A percentile compares a stretch with the other conserved stretches of the same genome.
phyloP scores from a whole-genome alignment of 2,113 vertebrate genomes.

The Sclerurus mexicanus region DNA sequence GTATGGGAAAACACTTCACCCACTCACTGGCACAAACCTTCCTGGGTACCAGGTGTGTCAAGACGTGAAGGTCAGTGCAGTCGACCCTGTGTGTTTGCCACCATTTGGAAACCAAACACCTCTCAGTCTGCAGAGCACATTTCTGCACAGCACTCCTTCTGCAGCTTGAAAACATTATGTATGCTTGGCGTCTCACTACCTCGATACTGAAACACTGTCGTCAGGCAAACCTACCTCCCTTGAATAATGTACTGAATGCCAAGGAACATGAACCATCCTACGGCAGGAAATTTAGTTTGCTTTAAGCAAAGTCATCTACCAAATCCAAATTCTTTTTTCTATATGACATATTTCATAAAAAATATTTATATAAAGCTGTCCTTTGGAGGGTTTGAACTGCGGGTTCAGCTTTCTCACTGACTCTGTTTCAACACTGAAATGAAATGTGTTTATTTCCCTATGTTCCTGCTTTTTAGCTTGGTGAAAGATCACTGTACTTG shows the following conservation, averaged over 20 bases:
- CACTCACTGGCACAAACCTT: not conserved
- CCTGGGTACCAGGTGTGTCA: not conserved
- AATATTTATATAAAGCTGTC: not conserved
- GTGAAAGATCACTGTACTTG: not conserved
- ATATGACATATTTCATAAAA: not conserved
- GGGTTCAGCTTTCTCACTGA: not conserved
- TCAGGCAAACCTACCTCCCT: not conserved
- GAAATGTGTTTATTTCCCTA: not conserved
- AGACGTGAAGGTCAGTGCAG: not conserved
- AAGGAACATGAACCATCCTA: not conserved
- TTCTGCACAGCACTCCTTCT: not conserved
- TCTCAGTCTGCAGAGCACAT: not conserved
- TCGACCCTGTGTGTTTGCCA: not conserved
- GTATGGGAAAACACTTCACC: not conserved
- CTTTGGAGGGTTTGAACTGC: not conserved
- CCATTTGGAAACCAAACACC: not conserved
- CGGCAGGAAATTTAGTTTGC: not conserved
- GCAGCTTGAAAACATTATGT: not conserved
- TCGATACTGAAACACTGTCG: not conserved
- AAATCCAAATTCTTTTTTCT: not conserved
- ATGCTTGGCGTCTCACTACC: not conserved
- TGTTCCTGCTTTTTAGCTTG: not conserved
- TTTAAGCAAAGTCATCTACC: not conserved
- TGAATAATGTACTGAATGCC: not conserved
- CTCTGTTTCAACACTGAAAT: not conserved